phyloP scores from a whole-genome alignment of 2,113 vertebrate species.

The Mesoclemmys tuberculata region DNA sequence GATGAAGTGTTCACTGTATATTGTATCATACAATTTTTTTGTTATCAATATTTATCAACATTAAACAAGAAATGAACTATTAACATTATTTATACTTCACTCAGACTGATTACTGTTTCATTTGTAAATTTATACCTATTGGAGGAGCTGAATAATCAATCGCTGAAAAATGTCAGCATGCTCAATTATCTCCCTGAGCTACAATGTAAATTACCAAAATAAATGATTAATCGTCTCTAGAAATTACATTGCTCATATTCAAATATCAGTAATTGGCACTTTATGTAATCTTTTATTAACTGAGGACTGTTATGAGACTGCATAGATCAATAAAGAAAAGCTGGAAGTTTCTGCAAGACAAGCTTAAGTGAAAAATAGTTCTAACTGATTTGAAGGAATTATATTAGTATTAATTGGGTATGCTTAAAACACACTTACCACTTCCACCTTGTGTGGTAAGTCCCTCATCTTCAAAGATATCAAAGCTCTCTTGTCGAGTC shows the following conservation, averaged over 20 bases:
- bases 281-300: conserved; percentile 36
- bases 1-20: too few species aligned
- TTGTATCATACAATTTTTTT: not conserved
- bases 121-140: not conserved
- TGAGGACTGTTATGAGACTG: not conserved
- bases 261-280: conserved; percentile 7
- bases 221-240: conserved; percentile 32
- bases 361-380: not conserved
- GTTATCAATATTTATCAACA: not conserved
- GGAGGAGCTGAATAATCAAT: conserved; percentile 14
- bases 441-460: conserved; percentile 87
- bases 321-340: not conserved
- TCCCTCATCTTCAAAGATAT: conserved; percentile 99
- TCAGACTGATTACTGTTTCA: not conserved
- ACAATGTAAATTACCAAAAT: conserved; percentile 47
- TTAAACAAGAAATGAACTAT: not conserved
- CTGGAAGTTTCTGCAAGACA: not conserved
- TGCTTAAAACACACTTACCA: conserved; percentile 68
- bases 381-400: not conserved
- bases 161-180: conserved; percentile 56
- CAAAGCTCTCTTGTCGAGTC: conserved; percentile 91
- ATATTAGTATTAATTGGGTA: not conserved
- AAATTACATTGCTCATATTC: conserved; percentile 41
- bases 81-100: not conserved
- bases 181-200: conserved; percentile 31